Base-by-base conservation (phyloP, 2,797 vertebrate species). In the Mormyrus hasselquistii region DNA sequence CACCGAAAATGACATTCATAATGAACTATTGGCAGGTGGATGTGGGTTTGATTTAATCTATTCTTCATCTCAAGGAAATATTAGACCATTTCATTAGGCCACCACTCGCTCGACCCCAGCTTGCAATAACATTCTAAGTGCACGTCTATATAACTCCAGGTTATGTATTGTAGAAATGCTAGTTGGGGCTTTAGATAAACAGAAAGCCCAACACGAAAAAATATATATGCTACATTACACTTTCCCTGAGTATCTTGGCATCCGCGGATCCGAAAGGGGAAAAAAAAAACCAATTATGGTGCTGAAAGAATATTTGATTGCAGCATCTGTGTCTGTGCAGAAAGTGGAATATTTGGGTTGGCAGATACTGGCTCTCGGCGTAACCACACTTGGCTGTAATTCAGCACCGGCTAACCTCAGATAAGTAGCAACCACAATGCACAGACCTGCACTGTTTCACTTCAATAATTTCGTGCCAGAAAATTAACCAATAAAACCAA, bases 231-330 rank as follows among this genome's bases (percentile, higher is more conserved):
- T 83, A 47, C 41, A 57, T 88, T 57, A 59, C 53, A 55, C 22
- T 69, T 86, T 86, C 59, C 55, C 47, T 38, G 12, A 86, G 88
- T 62, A 86, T 89, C 57, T 52, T 62, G 59, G 88, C 88, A 86
- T 86, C 44, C 44, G 49, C 38, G 34, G 57, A 57, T 62, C 53
- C 79, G 53, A 88, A 44, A 47, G 50, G 4, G 38, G 16, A 4
- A 85, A 85, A 65, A 16, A 84, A 89, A 84, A 89, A 69, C 3
- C 44, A 50, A 65, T 89, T 49, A 86, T 86, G 53, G 55, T 52
- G 88, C 82, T 50, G 82, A 89, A 86, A 89, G 53, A 89, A 69
- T 25, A 52, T 89, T 84, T 65, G 88, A 69, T 29, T 59, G 59
- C 55, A 65, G 59, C 57, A 89, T 62, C 82, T 89, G 82, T 41